Percentiles rank a stretch among this genome's conserved stretches.
phyloP scores from a whole-genome alignment of 2,113 vertebrate species.

The Benitochromis conjunctus region DNA sequence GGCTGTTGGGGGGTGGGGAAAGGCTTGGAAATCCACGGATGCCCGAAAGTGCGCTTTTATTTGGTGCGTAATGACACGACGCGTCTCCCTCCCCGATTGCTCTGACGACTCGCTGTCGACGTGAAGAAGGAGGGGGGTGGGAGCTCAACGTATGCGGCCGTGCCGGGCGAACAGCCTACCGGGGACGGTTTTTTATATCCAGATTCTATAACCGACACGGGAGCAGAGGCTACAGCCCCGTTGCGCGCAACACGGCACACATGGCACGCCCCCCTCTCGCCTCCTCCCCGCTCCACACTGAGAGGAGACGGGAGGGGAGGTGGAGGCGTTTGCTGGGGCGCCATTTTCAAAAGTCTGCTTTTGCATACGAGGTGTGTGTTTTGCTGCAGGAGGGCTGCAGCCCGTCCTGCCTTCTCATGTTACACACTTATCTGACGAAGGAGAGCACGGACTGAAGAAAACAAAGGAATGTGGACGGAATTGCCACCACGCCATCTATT shows the following conservation, averaged over 20 bases:
- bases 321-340: constrained; percentile 53
- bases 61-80: constrained; percentile 16
- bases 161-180: constrained; percentile 44
- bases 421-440: constrained; percentile 29
- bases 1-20: constrained; percentile 8
- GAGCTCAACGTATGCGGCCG: constrained; percentile 12
- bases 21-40: constrained; percentile 6
- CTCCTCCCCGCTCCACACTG: background rate
- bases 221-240: constrained; percentile 31
- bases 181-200: constrained; percentile 44
- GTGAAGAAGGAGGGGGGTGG: background rate
- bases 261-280: constrained; percentile 23
- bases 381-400: constrained; percentile 40
- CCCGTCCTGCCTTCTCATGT: constrained; percentile 49
- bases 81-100: background rate
- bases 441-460: background rate
- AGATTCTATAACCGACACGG: constrained; percentile 32
- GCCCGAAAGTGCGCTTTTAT: constrained; percentile 16
- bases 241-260: constrained; percentile 21
- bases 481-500: background rate
- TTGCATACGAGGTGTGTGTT: constrained; percentile 52
- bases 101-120: background rate
- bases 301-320: background rate
- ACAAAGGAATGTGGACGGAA: background rate
- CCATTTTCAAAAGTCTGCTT: constrained; percentile 68